A percentile compares a stretch with the other conserved stretches of the same genome.
These are phyloP conservation scores for Pissodes strobi DNA, from an alignment of 1,140 invertebrate genomes.

Conservation along the genomic window DNA sequence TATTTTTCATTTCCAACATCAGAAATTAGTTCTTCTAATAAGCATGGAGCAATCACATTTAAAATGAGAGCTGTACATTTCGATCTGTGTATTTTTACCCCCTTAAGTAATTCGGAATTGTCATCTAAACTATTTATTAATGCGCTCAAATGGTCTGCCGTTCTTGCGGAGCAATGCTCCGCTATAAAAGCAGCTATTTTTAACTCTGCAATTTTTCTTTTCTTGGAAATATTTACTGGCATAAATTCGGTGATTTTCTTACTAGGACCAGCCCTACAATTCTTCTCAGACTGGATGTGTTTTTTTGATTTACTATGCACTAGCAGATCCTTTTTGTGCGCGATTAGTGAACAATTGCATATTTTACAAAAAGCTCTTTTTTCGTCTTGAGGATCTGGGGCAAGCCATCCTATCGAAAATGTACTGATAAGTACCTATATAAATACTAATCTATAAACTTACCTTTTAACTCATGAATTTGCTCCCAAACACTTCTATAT, in stretches of 20 bases:
- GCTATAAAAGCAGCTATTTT: too few relatives aligned
- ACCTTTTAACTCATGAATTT: background rate
- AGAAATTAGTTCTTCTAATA: too few relatives aligned
- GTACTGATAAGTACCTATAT: background rate
- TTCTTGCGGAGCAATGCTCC: background rate
- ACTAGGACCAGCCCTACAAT: slow-evolving; percentile 9
- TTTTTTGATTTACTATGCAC: too few relatives aligned
- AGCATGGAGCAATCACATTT: too few relatives aligned
- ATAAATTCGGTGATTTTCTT: slow-evolving; percentile 7
- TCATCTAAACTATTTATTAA: too few relatives aligned
- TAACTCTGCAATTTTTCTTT: background rate
- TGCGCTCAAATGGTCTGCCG: background rate
- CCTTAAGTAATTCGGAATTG: too few relatives aligned
- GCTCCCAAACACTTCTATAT: slow-evolving; percentile 4
- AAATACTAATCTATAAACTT: background rate
- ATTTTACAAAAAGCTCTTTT: too few relatives aligned
- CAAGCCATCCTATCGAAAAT: slow-evolving; percentile 2
- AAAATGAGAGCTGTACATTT: too few relatives aligned
- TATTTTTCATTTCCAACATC: too few relatives aligned
- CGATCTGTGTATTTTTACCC: too few relatives aligned
- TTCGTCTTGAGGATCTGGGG: background rate
- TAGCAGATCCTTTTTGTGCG: slow-evolving; percentile 7
- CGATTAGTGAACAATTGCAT: background rate
- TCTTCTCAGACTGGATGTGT: background rate
- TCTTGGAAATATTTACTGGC: background rate